Evolutionary conservation across 2,888 invertebrate genomes (phyloP), one percentile per base, ranked within the genome.

Genomic region (Acanthosoma haemorrhoidale): DNA sequence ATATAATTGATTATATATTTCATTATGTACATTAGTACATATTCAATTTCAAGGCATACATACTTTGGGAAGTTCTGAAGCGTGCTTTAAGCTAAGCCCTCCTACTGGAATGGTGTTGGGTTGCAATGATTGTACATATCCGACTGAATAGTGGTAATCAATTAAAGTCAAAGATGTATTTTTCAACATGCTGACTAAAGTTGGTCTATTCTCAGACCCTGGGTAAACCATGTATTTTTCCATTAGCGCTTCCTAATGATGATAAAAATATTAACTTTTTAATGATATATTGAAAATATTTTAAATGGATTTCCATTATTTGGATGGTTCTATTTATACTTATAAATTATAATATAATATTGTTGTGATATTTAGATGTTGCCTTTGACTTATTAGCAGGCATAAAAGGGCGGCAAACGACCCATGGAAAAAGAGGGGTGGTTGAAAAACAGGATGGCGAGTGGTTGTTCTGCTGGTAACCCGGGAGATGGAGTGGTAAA

Each of bases 41-140:
- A n/a, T 25, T 51, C 2, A 6, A 5, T 3, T 25, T 2, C 21
- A 29, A 51, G n/a, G 11, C 6, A 51, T 25, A 36, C 59, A 15
- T 32, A 59, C 59, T 31, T 31, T 9, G 18, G 59, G 59, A 11
- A 59, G 34, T 18, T 59, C 11, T 3, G 9, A n/a, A 9, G 59
- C 31, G 13, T 31, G 16, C 15, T 59, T 31, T 21, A 61, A 61
- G n/a, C 18, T 36, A 1, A 61, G 61, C 4, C 61, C 61, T 36
- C 61, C 61, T 6, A 61, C n/a, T 36, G 61, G 36, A 32, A 61
- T 38, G 18, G 36, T 61, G 36, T 61, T 61, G 6, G 61, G 61
- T 34, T 36, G 61, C 21, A 61, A 36, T 8, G 61, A 36, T 8
- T 38, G n/a, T n/a, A 21, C 18, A n/a, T 61, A 61, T 13, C 61